Base-by-base conservation (phyloP, 2,113 vertebrate genomes). In the Canis aureus region DNA sequence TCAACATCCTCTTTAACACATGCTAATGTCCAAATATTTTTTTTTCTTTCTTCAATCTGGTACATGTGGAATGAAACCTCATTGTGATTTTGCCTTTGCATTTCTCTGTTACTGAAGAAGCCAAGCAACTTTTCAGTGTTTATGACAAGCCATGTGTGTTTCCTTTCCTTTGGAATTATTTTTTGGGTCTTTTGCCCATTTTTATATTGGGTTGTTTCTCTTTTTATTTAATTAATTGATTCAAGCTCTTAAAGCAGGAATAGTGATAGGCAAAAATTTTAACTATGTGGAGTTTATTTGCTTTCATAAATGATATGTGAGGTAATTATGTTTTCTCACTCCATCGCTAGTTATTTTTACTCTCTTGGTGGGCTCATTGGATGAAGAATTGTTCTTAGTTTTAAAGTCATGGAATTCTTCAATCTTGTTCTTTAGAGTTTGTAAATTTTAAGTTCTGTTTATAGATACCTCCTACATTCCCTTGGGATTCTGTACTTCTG, bases 91-190 rank as follows among this genome's bases (percentile, higher is more conserved):
- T n/a, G 16, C 51, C n/a, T 69, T 74, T 89, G 23, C 9, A 11
- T 73, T 83, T 94, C 71, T 94, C 29, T 69, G 23, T 67, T n/a
- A 13, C 27, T 57, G 22, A 90, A 94, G 84, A 60, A 81, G 32
- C 4, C 29, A 19, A 60, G 8, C 12, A 16, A 53, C 4, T 88
- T 60, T 71, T 62, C 29, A 10, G 27, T 84, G 35, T 69, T 82
- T 85, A 59, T 73, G 49, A 67, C 19, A 79, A 23, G 4, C 29
- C 3, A n/a, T 59, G 16, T 25, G 1, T 55, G 32, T 88, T 83
- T 82, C 8, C 53, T 87, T 94, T 60, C 35, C 29, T 93, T 97
- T 97, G 32, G 23, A 93, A 93, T 79, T 91, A 13, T 5, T 87
- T 55, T 59, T 67, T 29, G 32, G 13, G 23, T 74, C n/a, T 49